A percentile compares a stretch with the other conserved stretches of the same genome.
These are phyloP conservation scores for Tetranychus piercei DNA, from an alignment of 2,888 invertebrate genomes.

Conservation along the genomic window DNA sequence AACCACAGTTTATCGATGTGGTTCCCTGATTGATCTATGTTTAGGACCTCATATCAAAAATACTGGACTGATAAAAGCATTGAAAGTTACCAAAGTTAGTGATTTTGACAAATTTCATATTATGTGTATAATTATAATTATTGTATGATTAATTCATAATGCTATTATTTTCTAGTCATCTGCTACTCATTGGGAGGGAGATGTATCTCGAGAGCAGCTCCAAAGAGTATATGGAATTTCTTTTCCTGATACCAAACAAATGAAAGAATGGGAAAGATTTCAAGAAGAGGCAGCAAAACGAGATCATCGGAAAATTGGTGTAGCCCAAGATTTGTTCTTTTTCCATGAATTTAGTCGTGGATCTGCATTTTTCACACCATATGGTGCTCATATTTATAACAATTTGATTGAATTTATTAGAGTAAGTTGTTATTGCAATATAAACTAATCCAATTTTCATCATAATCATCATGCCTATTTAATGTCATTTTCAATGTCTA, in stretches of 20 bases:
- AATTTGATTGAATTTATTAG: conserved; percentile 65
- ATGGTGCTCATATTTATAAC: conserved; percentile 91
- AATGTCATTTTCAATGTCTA: conserved; percentile 15
- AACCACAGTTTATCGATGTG: conserved; percentile 70
- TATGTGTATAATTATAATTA: background rate
- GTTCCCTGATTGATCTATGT: conserved; percentile 87
- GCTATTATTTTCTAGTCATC: conserved; percentile 34
- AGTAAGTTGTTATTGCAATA: conserved; percentile 27
- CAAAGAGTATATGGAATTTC: conserved; percentile 92
- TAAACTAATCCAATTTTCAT: too few species aligned
- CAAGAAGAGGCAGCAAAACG: conserved; percentile 94
- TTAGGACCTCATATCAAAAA: conserved; percentile 91
- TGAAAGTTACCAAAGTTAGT: conserved; percentile 69
- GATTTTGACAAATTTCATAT: background rate
- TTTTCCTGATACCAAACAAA: conserved; percentile 82
- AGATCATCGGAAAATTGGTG: conserved; percentile 82
- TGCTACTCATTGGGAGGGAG: conserved; percentile 90
- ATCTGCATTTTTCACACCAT: conserved; percentile 92
- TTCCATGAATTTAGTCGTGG: conserved; percentile 97
- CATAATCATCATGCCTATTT: conserved; percentile 19
- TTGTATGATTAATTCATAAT: background rate
- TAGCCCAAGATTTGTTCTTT: conserved; percentile 93
- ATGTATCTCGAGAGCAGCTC: conserved; percentile 72
- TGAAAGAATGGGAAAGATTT: conserved; percentile 91
- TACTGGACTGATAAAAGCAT: conserved; percentile 87